Percentiles rank a stretch among this genome's conserved stretches.
phyloP scores from a whole-genome alignment of 2,113 vertebrate species.

The Camelus bactrianus region DNA sequence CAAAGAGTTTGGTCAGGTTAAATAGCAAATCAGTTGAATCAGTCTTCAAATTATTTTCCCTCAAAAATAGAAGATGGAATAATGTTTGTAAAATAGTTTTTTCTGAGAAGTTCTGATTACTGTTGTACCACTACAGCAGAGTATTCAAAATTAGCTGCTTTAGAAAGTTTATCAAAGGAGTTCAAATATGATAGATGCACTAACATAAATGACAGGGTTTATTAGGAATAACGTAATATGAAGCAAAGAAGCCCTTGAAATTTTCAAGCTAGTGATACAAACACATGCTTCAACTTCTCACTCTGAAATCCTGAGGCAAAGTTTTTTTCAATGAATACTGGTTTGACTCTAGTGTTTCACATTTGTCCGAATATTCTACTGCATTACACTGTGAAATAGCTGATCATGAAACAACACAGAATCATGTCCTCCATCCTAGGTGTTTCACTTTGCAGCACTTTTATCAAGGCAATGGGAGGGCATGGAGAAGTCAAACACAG shows the following conservation, averaged over 20 bases:
- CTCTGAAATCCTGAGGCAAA: background rate
- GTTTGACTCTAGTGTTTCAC: background rate
- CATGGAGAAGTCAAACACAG: background rate
- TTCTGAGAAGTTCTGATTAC: background rate
- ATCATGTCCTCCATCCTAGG: background rate
- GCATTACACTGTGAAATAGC: background rate
- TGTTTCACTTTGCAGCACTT: background rate
- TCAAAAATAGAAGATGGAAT: background rate
- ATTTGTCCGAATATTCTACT: background rate
- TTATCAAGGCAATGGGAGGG: background rate
- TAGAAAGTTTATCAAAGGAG: background rate
- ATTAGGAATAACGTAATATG: background rate
- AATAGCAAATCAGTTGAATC: slow-evolving; percentile 26
- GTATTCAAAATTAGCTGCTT: background rate
- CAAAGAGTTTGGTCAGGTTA: slow-evolving; percentile 16
- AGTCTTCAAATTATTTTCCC: background rate
- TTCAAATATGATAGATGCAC: background rate
- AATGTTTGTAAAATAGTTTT: background rate
- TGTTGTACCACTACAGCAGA: background rate
- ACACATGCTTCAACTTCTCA: background rate
- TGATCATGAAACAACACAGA: background rate
- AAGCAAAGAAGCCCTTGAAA: slow-evolving; percentile 12
- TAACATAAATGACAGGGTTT: background rate
- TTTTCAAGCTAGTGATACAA: background rate
- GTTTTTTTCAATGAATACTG: background rate